phyloP scores from a whole-genome alignment of 2,797 vertebrate species.

The Tapirus indicus region DNA sequence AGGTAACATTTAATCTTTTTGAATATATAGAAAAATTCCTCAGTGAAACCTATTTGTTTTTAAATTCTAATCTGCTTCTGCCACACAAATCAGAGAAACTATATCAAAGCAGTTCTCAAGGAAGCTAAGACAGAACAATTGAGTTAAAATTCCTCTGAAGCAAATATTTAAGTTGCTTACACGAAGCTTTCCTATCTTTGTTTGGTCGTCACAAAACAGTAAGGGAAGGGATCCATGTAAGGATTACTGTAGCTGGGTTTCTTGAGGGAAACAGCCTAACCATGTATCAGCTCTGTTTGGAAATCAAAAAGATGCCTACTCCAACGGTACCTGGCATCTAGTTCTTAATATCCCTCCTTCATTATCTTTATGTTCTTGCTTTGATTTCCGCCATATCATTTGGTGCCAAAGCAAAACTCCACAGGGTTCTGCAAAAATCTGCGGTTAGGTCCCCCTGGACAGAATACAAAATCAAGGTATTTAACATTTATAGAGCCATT shows the following conservation, averaged over 20 bases:
- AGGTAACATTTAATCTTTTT: background rate
- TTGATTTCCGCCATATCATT: background rate
- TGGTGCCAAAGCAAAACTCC: background rate
- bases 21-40: background rate
- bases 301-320: background rate
- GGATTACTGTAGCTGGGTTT: background rate
- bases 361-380: background rate
- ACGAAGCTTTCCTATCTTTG: constrained; percentile 58
- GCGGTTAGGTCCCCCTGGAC: background rate
- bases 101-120: background rate
- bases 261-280: background rate
- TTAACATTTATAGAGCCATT: background rate
- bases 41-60: background rate
- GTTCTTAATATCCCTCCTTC: background rate
- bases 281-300: background rate
- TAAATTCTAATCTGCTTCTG: background rate
- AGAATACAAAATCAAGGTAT: background rate
- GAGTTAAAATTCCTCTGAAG: constrained; percentile 47
- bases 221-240: background rate
- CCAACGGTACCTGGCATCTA: background rate
- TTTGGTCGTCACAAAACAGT: background rate
- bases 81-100: background rate
- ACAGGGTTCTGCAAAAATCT: background rate
- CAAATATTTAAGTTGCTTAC: background rate
- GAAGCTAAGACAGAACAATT: constrained; percentile 15